Evolutionary conservation across 2,888 invertebrate species (phyloP), one percentile per base, ranked within the genome.

Genomic region (Phaonia tiefii): DNA sequence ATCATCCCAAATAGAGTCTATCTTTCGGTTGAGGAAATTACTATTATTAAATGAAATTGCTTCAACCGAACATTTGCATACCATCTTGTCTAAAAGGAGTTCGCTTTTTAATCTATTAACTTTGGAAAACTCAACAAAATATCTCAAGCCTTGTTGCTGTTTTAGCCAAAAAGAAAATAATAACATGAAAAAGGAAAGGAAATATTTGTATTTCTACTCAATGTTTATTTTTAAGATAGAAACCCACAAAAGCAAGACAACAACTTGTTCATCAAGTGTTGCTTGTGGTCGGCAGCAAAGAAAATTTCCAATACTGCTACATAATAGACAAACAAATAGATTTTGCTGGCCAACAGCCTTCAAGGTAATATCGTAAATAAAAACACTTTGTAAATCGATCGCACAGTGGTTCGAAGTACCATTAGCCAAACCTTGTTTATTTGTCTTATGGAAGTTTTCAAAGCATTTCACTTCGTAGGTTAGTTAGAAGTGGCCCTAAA

Each of bases 11-110:
- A 22, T 13, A 13, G 1, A 13, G 25, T 2, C 25, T 5, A 22
- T 25, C 25, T 54, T 22, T 22, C 13, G 2, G 17, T 31, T n/a
- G 42, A 60, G 10, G 1, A 69, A 75, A 51, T 69, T 49, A 60
- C 58, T 49, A 60, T 69, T 25, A 69, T 69, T 60, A 75, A 69
- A 69, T 15, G 20, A 75, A 75, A 75, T 75, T 67, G 15, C 46
- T 67, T 11, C 44, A 46, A 67, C 58, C 67, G n/a, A 31, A 73
- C 17, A 74, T 74, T 66, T 56, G 31, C 74, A 56, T 51, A 60
- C 49, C 15, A 3, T 31, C 8, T 8, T 31, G 31, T 31, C 4
- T 60, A 22, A 67, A 20, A 26, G 10, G 10, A 7, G 51, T 10
- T 5, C 51, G 15, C 25, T 54, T 25, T 25, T 54, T 54, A 54